Evolutionary conservation across 2,888 invertebrate genomes (phyloP).

Genomic region (Euplagia quadripunctaria): DNA sequence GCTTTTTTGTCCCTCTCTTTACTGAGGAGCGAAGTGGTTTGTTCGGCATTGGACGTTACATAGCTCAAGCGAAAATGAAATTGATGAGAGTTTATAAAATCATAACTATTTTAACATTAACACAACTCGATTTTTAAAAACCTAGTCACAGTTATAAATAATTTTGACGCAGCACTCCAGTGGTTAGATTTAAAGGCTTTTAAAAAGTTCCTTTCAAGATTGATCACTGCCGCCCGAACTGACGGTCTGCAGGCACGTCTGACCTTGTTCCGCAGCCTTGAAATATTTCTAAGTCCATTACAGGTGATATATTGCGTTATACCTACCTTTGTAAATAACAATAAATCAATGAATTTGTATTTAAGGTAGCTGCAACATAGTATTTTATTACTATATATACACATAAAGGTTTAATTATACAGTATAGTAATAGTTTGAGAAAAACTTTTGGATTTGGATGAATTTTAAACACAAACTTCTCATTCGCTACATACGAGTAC

Average conservation of each 20-base stretch:
- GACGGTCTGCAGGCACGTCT: slow-evolving; percentile 50
- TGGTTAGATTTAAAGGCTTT: slow-evolving; percentile 51
- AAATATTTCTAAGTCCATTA: slow-evolving; percentile 50
- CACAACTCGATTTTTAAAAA: slow-evolving; percentile 23
- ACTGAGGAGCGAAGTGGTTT: not conserved
- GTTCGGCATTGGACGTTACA: no score
- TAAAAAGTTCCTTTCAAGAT: slow-evolving; percentile 58
- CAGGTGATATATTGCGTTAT: slow-evolving; percentile 34
- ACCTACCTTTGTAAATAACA: slow-evolving; percentile 7
- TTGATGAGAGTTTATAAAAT: no score
- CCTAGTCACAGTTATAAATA: slow-evolving; percentile 23
- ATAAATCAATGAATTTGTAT: not conserved
- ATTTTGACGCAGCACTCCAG: slow-evolving; percentile 34
- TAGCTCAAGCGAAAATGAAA: no score
- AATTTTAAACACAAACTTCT: not conserved
- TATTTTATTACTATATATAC: not conserved
- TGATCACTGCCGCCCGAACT: slow-evolving; percentile 59
- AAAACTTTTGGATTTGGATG: not conserved
- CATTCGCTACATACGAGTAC: not conserved
- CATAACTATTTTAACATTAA: slow-evolving; percentile 17
- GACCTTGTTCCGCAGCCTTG: slow-evolving; percentile 57
- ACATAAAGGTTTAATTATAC: not conserved
- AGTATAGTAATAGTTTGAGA: not conserved
- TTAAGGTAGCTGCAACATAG: not conserved
- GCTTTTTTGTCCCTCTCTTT: not conserved